Conservation (phyloP, 2,113 vertebrate species). For the Herpailurus yagouaroundi region DNA sequence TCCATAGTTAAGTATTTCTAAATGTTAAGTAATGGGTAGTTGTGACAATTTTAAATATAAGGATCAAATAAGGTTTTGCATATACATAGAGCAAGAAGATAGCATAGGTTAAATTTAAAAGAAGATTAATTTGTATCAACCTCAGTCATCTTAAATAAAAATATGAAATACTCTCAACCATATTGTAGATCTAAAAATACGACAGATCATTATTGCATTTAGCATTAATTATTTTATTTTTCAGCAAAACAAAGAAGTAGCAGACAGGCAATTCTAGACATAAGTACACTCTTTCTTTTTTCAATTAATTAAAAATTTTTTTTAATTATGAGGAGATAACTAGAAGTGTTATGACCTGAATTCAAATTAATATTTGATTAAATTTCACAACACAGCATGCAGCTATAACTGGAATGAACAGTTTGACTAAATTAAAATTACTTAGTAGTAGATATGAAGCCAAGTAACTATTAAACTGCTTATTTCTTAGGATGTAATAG, state of each 20-base stretch:
- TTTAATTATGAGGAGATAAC: constrained; percentile 86
- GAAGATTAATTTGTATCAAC: constrained; percentile 14
- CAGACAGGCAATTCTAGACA: constrained; percentile 66
- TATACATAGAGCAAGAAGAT: not conserved
- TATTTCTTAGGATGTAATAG: constrained; percentile 57
- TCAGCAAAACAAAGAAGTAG: constrained; percentile 63
- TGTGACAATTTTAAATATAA: not conserved
- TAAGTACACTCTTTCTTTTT: constrained; percentile 70
- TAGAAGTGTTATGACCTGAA: constrained; percentile 83
- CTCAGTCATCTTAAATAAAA: constrained; percentile 6
- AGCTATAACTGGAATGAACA: constrained; percentile 79
- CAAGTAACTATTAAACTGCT: constrained; percentile 74
- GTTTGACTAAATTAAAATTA: constrained; percentile 84
- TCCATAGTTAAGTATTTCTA: constrained; percentile 7
- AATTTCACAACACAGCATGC: constrained; percentile 82
- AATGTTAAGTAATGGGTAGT: constrained; percentile 24
- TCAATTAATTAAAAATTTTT: constrained; percentile 78
- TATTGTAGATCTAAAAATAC: constrained; percentile 15
- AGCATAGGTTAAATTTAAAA: constrained; percentile 44
- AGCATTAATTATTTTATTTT: constrained; percentile 74
- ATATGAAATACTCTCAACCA: not conserved
- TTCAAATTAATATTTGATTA: constrained; percentile 89
- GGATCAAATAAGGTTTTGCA: not conserved
- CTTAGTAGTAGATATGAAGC: constrained; percentile 82
- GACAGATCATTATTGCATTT: constrained; percentile 21